These are phyloP conservation scores for Andrena fulva DNA, from an alignment of 2,888 invertebrate species.

Conservation along the genomic window DNA sequence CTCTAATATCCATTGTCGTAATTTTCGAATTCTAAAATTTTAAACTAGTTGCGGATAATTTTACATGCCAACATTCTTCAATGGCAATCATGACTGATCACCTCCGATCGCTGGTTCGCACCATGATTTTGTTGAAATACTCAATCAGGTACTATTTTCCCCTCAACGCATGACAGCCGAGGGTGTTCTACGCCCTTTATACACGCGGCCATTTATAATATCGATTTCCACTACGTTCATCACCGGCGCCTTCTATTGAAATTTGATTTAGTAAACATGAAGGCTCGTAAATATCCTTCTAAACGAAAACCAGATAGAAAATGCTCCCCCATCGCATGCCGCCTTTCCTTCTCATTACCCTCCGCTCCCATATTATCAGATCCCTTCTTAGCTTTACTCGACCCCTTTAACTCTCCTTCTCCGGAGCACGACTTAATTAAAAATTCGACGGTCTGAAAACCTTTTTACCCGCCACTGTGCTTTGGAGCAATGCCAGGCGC, in stretches of 20 bases:
- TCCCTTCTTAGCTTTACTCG: not conserved
- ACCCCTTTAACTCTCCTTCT: not conserved
- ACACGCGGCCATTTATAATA: not conserved
- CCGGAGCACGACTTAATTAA: not conserved
- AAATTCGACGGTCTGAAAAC: not conserved
- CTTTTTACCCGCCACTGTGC: not conserved
- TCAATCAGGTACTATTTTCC: not conserved
- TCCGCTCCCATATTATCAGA: not conserved
- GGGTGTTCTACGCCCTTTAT: not conserved
- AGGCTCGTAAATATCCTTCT: not conserved
- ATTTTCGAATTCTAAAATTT: too few species aligned
- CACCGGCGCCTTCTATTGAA: not conserved
- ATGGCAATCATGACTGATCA: not conserved
- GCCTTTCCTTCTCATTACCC: not conserved
- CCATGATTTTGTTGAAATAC: not conserved
- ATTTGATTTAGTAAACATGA: constrained; percentile 1
- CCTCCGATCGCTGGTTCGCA: not conserved
- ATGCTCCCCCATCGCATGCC: not conserved
- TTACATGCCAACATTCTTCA: not conserved
- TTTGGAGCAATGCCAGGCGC: not conserved
- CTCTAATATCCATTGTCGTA: too few species aligned
- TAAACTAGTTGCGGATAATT: not conserved
- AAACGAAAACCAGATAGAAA: not conserved
- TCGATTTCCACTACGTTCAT: constrained; percentile 2
- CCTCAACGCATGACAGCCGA: not conserved